Conservation (phyloP, 2,888 invertebrate genomes). For the Amiota communis region DNA sequence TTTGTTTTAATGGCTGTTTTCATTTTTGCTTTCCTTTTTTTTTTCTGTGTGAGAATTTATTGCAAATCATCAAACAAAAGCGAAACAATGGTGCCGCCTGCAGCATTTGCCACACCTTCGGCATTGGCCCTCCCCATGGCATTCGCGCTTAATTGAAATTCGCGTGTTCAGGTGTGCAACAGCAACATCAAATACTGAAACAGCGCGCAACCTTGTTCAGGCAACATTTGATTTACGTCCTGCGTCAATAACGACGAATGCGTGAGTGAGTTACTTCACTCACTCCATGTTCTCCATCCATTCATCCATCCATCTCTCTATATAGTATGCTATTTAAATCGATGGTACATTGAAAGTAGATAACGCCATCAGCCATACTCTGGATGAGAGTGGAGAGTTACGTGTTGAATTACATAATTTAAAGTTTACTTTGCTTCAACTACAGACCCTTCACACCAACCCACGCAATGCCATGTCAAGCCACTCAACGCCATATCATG, state of each 20-base stretch:
- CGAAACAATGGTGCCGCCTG: constrained; percentile 31
- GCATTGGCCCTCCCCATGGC: constrained; percentile 31
- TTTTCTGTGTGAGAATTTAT: constrained; percentile 51
- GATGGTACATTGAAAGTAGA: background rate
- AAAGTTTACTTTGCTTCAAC: constrained; percentile 48
- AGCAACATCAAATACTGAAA: constrained; percentile 18
- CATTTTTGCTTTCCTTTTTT: constrained; percentile 12
- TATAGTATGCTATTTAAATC: no score
- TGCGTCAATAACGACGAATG: constrained; percentile 3
- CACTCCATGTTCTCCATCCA: no score
- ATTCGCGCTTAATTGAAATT: constrained; percentile 60
- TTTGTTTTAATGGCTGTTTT: constrained; percentile 11
- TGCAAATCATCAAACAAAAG: constrained; percentile 55
- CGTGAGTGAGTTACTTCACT: constrained; percentile 24
- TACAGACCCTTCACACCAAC: no score
- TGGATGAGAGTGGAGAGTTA: constrained; percentile 15
- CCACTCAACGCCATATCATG: no score
- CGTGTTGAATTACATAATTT: constrained; percentile 65
- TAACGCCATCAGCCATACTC: background rate
- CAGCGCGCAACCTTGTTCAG: constrained; percentile 7
- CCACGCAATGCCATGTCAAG: no score
- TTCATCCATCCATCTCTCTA: no score
- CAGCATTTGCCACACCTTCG: constrained; percentile 21
- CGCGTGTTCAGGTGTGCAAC: constrained; percentile 55
- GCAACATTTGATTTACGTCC: constrained; percentile 39